Conservation (phyloP, 2,113 vertebrate species). For the Sylvietta virens region DNA sequence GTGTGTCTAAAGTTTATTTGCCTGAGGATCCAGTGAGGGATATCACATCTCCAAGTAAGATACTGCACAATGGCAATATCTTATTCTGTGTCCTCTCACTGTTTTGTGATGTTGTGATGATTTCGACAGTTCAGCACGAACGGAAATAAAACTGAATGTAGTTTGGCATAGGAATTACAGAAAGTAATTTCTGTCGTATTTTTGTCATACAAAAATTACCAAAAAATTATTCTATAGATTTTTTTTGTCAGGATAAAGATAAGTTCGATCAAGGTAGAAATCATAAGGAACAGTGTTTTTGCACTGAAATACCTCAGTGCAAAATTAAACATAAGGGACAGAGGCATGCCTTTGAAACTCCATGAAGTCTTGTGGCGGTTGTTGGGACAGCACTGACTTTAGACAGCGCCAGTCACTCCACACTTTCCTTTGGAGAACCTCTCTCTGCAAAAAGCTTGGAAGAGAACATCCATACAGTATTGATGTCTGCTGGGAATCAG, state of each 20-base stretch:
- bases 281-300: neutral
- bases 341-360: neutral
- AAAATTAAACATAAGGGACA: neutral
- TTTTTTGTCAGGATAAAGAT: neutral
- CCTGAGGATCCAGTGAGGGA: neutral
- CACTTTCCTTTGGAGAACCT: accelerated
- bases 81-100: neutral
- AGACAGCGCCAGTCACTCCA: accelerated
- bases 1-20: neutral
- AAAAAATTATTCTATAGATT: neutral
- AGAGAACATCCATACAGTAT: neutral
- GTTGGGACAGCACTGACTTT: neutral
- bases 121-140: neutral
- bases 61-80: neutral
- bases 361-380: accelerated
- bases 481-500: accelerated
- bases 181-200: neutral
- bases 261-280: neutral
- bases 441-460: neutral
- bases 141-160: neutral
- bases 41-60: neutral
- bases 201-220: neutral
- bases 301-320: neutral
- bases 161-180: neutral
- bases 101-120: neutral